A percentile compares a stretch with the other conserved stretches of the same genome.
Conservation (phyloP, 2,888 invertebrate genomes). For the Drosophila prolongata region DNA sequence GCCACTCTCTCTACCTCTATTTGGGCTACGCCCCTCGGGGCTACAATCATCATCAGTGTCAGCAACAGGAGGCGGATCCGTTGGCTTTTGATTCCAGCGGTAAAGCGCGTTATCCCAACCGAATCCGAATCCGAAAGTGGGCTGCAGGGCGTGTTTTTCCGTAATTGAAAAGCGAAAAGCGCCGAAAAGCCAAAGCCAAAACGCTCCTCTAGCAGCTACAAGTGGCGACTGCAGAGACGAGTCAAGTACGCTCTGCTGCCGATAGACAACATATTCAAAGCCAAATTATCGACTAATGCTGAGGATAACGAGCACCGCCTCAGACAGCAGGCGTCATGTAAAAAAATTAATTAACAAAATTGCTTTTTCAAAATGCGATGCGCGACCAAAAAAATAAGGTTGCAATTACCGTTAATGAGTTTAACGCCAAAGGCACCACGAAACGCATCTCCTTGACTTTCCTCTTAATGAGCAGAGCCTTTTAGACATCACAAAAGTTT, state of each 20-base stretch:
- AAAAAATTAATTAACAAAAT: slow-evolving; percentile 81
- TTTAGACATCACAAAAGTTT: slow-evolving; percentile 53
- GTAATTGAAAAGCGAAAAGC: slow-evolving; percentile 72
- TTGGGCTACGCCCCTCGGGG: slow-evolving; percentile 24
- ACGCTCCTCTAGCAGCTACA: slow-evolving; percentile 29
- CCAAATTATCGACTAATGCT: slow-evolving; percentile 53
- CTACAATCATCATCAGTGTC: slow-evolving; percentile 70
- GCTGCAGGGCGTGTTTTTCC: slow-evolving; percentile 36
- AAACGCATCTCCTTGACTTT: slow-evolving; percentile 56
- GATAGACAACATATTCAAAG: slow-evolving; percentile 72
- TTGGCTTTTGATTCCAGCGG: slow-evolving; percentile 18
- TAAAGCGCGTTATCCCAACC: slow-evolving; percentile 30
- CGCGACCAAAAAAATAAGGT: slow-evolving; percentile 58
- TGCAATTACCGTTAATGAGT: slow-evolving; percentile 82
- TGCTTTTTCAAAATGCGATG: slow-evolving; percentile 53
- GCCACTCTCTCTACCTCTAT: slow-evolving; percentile 3
- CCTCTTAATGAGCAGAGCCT: slow-evolving; percentile 63
- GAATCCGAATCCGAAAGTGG: slow-evolving; percentile 8
- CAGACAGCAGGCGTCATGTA: slow-evolving; percentile 43
- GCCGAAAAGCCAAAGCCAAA: slow-evolving; percentile 61
- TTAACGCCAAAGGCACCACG: slow-evolving; percentile 71
- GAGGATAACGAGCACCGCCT: slow-evolving; percentile 53
- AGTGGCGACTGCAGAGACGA: slow-evolving; percentile 40
- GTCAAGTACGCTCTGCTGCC: slow-evolving; percentile 44
- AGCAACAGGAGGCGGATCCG: slow-evolving; percentile 64